These are phyloP conservation scores for Epiblema foenella DNA, from an alignment of 2,888 invertebrate genomes.

Conservation along the genomic window DNA sequence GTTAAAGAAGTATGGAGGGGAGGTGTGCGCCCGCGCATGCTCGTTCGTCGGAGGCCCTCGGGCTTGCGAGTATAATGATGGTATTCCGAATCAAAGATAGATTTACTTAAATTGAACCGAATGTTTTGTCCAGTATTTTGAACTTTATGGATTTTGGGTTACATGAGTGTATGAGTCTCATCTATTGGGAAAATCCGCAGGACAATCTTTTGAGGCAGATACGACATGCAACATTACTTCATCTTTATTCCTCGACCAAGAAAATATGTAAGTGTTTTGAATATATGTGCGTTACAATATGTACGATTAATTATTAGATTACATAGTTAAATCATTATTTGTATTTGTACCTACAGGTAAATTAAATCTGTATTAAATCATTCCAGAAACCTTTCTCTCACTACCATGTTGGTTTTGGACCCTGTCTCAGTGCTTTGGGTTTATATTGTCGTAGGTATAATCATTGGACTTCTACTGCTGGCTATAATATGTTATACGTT, in stretches of 20 bases:
- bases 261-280: conserved; percentile 34
- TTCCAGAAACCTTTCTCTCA: neutral
- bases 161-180: neutral
- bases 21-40: no score
- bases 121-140: neutral
- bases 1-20: no score
- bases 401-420: neutral
- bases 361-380: neutral
- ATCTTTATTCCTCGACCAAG: conserved; percentile 15
- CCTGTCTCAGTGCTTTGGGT: conserved; percentile 2
- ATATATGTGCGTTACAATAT: neutral
- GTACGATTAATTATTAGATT: no score
- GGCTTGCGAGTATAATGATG: no score
- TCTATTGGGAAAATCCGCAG: conserved; percentile 5
- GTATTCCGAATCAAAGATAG: no score
- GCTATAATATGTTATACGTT: neutral
- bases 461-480: neutral
- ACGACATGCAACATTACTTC: conserved; percentile 19
- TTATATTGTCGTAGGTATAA: neutral
- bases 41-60: no score
- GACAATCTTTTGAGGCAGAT: conserved; percentile 5
- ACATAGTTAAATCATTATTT: no score
- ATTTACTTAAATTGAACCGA: no score
- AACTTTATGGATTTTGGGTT: neutral
- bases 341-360: no score